A percentile compares a stretch with the other conserved stretches of the same genome.
These are phyloP conservation scores for Phania funesta DNA, from an alignment of 2,888 invertebrate genomes.

Conservation along the genomic window DNA sequence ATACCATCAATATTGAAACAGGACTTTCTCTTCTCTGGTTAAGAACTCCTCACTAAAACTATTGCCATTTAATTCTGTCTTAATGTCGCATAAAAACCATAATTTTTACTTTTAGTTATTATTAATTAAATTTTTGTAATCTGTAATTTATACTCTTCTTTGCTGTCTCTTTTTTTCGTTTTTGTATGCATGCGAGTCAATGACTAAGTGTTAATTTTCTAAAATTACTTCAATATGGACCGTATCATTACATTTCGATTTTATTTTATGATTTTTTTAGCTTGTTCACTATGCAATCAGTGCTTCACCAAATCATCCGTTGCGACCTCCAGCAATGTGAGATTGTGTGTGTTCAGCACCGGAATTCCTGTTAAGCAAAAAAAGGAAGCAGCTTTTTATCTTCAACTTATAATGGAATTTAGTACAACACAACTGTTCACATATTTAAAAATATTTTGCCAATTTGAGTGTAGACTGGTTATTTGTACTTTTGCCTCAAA, in stretches of 20 bases:
- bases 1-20: too few species aligned
- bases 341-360: conserved; percentile 3
- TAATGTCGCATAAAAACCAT: too few species aligned
- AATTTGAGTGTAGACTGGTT: too few species aligned
- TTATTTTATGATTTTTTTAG: too few species aligned
- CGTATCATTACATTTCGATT: conserved; percentile 28
- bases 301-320: background rate
- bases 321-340: background rate
- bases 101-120: too few species aligned
- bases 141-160: background rate
- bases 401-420: conserved; percentile 21
- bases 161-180: background rate
- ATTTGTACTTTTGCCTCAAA: background rate
- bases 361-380: conserved; percentile 35
- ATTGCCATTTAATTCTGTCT: too few species aligned
- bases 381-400: conserved; percentile 42
- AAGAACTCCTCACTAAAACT: too few species aligned
- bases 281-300: too few species aligned
- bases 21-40: too few species aligned
- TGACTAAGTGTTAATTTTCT: conserved; percentile 44
- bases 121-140: background rate
- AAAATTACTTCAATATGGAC: conserved; percentile 51
- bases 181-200: background rate
- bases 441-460: conserved; percentile 18
- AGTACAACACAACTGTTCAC: background rate